Evolutionary conservation across 2,888 invertebrate genomes (phyloP), one percentile per base, ranked within the genome.

Genomic region (Amblyteles armatorius): DNA sequence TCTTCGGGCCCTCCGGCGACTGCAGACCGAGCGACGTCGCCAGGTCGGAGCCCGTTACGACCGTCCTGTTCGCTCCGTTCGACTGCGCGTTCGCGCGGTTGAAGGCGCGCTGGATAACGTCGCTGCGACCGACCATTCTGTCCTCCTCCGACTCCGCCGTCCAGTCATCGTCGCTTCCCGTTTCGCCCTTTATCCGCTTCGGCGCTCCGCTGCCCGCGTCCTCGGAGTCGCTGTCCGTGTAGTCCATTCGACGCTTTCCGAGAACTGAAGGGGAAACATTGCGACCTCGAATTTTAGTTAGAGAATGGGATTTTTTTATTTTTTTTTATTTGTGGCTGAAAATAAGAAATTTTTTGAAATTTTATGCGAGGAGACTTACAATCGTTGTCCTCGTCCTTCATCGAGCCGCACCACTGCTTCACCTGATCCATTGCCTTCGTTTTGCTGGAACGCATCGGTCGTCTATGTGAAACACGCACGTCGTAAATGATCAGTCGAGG

Each of bases 401-500:
- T 95, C 0, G 95, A 96, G 16, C 97, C 97, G 88, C 97, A 97
- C 98, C 97, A 98, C 83, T 96, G 96, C 91, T 97, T 97, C 79
- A 97, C 97, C 92, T 97, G 97, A 93, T 97, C 97, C 92, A 97
- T 94, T 0, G 97, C 97, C 88, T 97, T 97, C 71, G 96, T 96
- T 93, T 97, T 98, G 89, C 97, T 97, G n/a, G 96, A 96, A 26
- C 97, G 95, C 91, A 96, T 96, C 3, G 97, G 96, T 36, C 97
- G 95, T 3, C 96, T 96, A 86, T n/a, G n/a, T 22, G 52, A 77
- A 33, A 9, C 7, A 26, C 9, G 60, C 36, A 1, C 68, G 52
- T 33, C 71, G n/a, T 48, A 40, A 40, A 36, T 36, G 52, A 83
- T 57, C 22, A 22, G 65, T 74, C 36, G 36, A 9, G 9, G 9